Conservation (phyloP, 1,140 invertebrate genomes). For the Argopecten irradians region DNA sequence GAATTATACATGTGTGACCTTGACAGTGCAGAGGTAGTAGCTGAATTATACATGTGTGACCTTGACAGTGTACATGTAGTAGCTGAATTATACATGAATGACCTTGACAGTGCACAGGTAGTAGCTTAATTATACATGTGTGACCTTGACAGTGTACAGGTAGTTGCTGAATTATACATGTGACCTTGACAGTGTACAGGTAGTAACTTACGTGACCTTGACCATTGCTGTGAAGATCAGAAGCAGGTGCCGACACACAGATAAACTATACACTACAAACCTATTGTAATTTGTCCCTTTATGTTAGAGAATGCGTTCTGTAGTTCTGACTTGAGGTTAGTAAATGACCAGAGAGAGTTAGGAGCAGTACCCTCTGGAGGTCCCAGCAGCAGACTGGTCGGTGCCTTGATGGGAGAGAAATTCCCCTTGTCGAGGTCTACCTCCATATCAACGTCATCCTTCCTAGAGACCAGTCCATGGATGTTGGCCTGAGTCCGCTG, state of each 20-base stretch:
- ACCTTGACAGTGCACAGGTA: too few relatives aligned
- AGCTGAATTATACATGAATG: too few relatives aligned
- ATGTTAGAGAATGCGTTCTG: constrained; percentile 46
- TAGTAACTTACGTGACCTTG: too few relatives aligned
- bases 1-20: too few relatives aligned
- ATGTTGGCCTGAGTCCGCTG: constrained; percentile 16
- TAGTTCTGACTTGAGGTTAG: constrained; percentile 51
- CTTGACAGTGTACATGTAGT: too few relatives aligned
- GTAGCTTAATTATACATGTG: too few relatives aligned
- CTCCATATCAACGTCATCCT: background rate
- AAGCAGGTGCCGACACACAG: constrained; percentile 25
- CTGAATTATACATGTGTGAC: too few relatives aligned
- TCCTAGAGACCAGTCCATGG: background rate
- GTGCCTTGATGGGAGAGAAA: background rate
- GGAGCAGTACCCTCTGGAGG: background rate
- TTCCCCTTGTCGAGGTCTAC: background rate
- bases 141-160: background rate
- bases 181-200: background rate
- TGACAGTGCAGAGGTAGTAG: too few relatives aligned
- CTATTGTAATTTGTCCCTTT: constrained; percentile 25
- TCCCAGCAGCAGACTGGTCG: background rate
- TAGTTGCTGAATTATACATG: background rate
- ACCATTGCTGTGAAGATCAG: background rate
- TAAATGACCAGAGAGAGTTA: constrained; percentile 46
- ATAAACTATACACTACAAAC: background rate